Evolutionary conservation across 2,888 invertebrate genomes (phyloP), one percentile per base, ranked within the genome.

Genomic region (Priocnemis perturbator): DNA sequence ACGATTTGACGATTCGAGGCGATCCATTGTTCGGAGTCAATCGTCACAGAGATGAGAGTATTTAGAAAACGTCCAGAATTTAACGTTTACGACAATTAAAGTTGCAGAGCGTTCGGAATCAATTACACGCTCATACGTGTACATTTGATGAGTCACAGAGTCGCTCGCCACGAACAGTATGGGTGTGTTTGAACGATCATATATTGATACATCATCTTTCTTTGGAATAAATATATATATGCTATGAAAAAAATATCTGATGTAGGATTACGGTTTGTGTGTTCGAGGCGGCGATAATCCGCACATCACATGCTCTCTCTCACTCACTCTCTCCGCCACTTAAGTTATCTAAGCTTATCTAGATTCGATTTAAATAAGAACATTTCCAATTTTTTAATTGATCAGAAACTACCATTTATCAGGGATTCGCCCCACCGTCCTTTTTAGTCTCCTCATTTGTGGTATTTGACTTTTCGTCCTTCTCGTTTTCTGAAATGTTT

Each of bases 401-500:
- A 47, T 74, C 66, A 69, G 56, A 64, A 56, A 69, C 71, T 61
- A 72, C 62, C 74, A 64, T 82, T 83, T 86, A 89, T 94, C 93
- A 94, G 90, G 93, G 93, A 90, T 93, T 93, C 76, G 92, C 90
- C 61, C 92, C 90, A 62, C 92, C 88, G 53, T 94, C 93, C 87
- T 94, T 94, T 90, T 94, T 94, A 81, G 91, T 89, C 84, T 94
- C 94, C 78, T 94, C 94, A 80, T 90, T 90, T 82, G 90, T 91
- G 86, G 83, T 90, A 78, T 91, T 91, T 78, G 93, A 92, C 59
- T 90, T 87, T 58, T 93, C 93, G 68, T 93, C 92, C 86, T 94
- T 92, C 66, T 91, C 90, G 83, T 93, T 92, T 83, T 94, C 94
- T 90, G 90, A 48, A 79, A 73, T 37, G 37, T 37, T 37, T 37